Conservation (phyloP, 1,140 invertebrate genomes). For the Ladona fulva region DNA sequence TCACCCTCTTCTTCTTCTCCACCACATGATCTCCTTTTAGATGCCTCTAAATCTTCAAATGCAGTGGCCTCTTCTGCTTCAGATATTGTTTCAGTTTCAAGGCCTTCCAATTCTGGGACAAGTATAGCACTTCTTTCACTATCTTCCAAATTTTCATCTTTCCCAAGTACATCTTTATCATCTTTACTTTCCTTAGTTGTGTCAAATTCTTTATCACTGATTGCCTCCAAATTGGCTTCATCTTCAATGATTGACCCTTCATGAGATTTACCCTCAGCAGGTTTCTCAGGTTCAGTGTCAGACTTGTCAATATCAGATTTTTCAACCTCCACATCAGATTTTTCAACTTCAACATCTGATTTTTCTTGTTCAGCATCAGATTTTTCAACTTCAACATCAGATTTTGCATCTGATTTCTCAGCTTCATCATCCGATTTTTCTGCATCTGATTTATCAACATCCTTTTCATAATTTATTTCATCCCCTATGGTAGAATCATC, state of each 20-base stretch:
- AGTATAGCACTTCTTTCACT: slow-evolving; percentile 15
- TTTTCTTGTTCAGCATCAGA: slow-evolving; percentile 14
- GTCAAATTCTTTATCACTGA: slow-evolving; percentile 10
- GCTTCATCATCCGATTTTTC: neutral
- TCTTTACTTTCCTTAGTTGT: slow-evolving; percentile 15
- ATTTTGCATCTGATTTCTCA: slow-evolving; percentile 14
- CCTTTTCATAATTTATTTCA: neutral
- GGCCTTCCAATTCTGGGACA: slow-evolving; percentile 42
- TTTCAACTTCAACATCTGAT: neutral
- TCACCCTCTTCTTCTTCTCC: slow-evolving; percentile 40
- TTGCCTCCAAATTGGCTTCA: slow-evolving; percentile 15
- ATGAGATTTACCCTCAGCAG: slow-evolving; percentile 21
- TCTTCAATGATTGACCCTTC: slow-evolving; percentile 19
- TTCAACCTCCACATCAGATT: slow-evolving; percentile 20
- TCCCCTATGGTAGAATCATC: neutral
- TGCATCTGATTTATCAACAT: neutral
- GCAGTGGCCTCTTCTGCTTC: slow-evolving; percentile 37
- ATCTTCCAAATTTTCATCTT: slow-evolving; percentile 16
- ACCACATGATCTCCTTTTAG: slow-evolving; percentile 13
- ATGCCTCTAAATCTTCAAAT: slow-evolving; percentile 19
- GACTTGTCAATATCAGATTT: slow-evolving; percentile 14
- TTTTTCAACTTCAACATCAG: neutral
- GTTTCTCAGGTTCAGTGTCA: slow-evolving; percentile 16
- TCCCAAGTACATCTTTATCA: slow-evolving; percentile 16
- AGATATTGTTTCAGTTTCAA: slow-evolving; percentile 62